These are phyloP conservation scores for Sylvia borin DNA, from an alignment of 2,797 vertebrate species.

Conservation along the genomic window DNA sequence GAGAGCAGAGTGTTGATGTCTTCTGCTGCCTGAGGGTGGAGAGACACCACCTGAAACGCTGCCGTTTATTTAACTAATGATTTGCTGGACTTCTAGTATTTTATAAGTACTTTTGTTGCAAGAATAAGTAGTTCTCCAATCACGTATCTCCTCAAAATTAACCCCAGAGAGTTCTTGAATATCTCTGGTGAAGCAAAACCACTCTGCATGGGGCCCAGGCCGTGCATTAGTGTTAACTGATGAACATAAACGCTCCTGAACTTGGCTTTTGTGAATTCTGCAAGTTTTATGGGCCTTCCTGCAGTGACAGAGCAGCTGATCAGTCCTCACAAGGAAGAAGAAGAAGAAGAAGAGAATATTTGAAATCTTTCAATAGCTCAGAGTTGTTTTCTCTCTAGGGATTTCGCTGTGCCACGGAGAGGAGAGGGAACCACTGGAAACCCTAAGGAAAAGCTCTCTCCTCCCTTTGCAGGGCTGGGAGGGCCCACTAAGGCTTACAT, in stretches of 20 bases:
- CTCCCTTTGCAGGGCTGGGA: conserved; percentile 20
- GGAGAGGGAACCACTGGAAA: background rate
- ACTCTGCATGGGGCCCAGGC: background rate
- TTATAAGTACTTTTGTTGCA: background rate
- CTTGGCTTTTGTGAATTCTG: background rate
- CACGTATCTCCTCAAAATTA: background rate
- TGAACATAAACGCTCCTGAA: background rate
- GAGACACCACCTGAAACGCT: background rate
- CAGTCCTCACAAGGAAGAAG: background rate
- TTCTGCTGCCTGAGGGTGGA: background rate
- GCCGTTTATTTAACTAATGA: background rate
- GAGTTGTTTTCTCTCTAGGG: background rate
- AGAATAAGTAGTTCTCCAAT: background rate
- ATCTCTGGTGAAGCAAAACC: background rate
- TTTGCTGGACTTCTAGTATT: background rate
- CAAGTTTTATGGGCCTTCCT: background rate
- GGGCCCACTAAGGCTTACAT: conserved; percentile 58
- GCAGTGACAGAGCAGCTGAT: background rate
- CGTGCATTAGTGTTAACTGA: background rate
- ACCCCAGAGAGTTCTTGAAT: background rate
- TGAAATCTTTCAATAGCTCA: background rate
- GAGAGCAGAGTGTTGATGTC: fast-evolving
- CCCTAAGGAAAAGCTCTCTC: conserved; percentile 44
- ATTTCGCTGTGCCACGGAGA: background rate
- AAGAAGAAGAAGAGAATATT: background rate